Conservation (phyloP, 2,113 vertebrate genomes). For the Sialia sialis region DNA sequence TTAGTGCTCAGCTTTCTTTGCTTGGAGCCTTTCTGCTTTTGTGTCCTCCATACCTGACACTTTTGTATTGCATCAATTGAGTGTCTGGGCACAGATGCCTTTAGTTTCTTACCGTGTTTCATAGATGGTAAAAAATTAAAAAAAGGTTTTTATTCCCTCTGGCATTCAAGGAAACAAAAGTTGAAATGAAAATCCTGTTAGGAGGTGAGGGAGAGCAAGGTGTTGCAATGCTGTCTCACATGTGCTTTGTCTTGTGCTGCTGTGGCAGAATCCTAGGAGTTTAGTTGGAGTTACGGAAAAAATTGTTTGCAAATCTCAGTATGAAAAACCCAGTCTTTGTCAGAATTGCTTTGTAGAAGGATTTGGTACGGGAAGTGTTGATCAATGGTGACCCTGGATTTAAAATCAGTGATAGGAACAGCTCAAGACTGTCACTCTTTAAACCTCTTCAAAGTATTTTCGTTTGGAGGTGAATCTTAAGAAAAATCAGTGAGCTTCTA, state of each 20-base stretch:
- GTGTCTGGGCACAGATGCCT: background rate
- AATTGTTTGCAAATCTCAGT: background rate
- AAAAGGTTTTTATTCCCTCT: background rate
- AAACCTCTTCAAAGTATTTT: background rate
- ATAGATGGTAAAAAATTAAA: background rate
- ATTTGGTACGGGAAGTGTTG: background rate
- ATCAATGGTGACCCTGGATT: background rate
- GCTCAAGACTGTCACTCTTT: background rate
- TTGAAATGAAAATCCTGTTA: background rate
- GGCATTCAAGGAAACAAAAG: background rate
- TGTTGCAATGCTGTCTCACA: fast-evolving
- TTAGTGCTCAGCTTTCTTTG: background rate
- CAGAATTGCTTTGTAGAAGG: background rate
- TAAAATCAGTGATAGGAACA: background rate
- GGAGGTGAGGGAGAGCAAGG: background rate
- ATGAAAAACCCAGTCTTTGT: background rate
- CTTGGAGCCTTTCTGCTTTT: background rate
- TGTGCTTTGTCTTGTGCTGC: background rate
- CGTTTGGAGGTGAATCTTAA: background rate
- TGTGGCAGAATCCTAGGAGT: background rate
- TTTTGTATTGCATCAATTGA: background rate
- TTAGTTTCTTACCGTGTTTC: background rate
- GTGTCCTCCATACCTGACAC: background rate
- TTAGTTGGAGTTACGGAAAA: background rate
- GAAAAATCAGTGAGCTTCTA: background rate